These are phyloP conservation scores for Xestobium rufovillosum DNA, from an alignment of 2,888 invertebrate species.

Conservation along the genomic window DNA sequence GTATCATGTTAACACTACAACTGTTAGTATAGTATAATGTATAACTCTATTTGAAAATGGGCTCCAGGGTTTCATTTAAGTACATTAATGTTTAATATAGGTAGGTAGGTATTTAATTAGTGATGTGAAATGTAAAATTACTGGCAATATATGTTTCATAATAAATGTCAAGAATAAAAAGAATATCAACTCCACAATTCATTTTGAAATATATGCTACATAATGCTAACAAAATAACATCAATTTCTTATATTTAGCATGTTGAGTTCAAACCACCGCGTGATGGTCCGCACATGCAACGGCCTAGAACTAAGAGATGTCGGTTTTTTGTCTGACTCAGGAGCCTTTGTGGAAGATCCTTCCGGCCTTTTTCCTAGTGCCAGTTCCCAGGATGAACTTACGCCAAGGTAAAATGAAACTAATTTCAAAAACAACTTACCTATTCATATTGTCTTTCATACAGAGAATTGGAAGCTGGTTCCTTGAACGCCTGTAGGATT, in stretches of 20 bases:
- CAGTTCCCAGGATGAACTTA: slow-evolving; percentile 50
- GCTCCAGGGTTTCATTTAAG: no score
- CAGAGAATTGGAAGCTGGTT: slow-evolving; percentile 51
- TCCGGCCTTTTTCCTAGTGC: slow-evolving; percentile 49
- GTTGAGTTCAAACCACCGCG: slow-evolving; percentile 45
- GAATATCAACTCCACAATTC: no score
- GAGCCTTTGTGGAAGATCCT: slow-evolving; percentile 40
- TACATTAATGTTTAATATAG: no score
- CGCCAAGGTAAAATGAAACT: slow-evolving; percentile 43
- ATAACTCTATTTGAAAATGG: no score
- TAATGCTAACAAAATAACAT: no score
- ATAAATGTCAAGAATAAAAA: no score
- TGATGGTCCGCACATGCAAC: slow-evolving; percentile 71
- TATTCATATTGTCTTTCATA: slow-evolving; percentile 10
- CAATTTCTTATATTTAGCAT: slow-evolving; percentile 21
- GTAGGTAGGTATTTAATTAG: no score
- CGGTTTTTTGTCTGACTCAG: slow-evolving; percentile 36
- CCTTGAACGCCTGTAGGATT: slow-evolving; percentile 50
- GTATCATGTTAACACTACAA: no score
- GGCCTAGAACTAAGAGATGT: slow-evolving; percentile 63
- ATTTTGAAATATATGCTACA: no score
- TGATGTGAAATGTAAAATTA: no score
- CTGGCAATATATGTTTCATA: no score
- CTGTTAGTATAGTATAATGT: no score
- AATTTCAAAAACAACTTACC: background rate